Percentiles rank a stretch among this genome's conserved stretches.
These are phyloP conservation scores for Gavia stellata DNA, from an alignment of 2,113 vertebrate genomes.

Conservation along the genomic window DNA sequence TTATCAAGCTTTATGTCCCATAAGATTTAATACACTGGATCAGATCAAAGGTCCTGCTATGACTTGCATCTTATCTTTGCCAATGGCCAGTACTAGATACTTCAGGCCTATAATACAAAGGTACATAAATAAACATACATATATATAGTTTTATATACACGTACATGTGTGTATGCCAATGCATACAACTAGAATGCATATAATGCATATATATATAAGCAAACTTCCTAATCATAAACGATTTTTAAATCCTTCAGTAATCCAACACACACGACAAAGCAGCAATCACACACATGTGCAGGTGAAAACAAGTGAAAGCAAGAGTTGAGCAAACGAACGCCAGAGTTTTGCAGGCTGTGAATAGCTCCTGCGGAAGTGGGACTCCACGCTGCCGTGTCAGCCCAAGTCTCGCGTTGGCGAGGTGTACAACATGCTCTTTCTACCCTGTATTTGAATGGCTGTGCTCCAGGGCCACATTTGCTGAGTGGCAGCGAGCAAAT, in stretches of 20 bases:
- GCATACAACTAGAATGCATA: neutral
- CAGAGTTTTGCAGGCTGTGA: neutral
- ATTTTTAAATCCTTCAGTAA: neutral
- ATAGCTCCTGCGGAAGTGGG: neutral
- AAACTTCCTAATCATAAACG: neutral
- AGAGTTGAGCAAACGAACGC: neutral
- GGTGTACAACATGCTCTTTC: neutral
- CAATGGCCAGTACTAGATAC: neutral
- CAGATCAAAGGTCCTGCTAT: neutral
- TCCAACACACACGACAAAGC: fast-evolving
- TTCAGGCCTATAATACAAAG: neutral
- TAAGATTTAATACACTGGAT: neutral
- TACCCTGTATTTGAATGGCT: neutral
- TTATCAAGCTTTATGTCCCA: neutral
- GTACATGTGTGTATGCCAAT: fast-evolving
- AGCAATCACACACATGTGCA: neutral
- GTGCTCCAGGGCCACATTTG: fast-evolving
- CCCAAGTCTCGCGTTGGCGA: neutral
- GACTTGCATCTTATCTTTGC: neutral
- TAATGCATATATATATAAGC: neutral
- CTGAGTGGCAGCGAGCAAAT: neutral
- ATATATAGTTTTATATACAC: neutral
- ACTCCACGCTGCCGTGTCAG: neutral
- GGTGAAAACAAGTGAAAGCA: neutral
- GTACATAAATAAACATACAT: neutral